phyloP scores from a whole-genome alignment of 2,113 vertebrate genomes.

The Thunnus maccoyii region DNA sequence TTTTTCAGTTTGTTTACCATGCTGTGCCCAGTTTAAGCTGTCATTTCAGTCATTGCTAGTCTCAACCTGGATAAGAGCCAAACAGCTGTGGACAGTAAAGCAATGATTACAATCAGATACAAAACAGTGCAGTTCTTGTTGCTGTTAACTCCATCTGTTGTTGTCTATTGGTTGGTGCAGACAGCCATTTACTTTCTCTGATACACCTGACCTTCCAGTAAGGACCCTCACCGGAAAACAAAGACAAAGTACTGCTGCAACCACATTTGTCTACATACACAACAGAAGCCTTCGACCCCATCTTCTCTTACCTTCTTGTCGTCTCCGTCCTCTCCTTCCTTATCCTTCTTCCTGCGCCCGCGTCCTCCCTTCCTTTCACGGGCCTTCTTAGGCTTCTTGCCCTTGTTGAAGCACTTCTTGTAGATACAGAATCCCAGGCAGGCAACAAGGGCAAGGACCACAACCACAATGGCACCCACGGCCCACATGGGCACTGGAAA shows the following conservation, averaged over 20 bases:
- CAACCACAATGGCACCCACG: slow-evolving; percentile 87
- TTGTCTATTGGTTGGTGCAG: neutral
- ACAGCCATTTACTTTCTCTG: neutral
- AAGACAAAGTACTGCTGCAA: neutral
- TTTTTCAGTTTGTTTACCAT: neutral
- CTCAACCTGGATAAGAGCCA: slow-evolving; percentile 29
- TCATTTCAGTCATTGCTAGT: neutral
- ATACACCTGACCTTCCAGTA: no score
- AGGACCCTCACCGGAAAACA: no score
- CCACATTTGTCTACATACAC: neutral
- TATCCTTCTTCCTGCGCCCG: slow-evolving; percentile 86
- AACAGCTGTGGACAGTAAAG: slow-evolving; percentile 35
- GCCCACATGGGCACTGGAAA: slow-evolving; percentile 91
- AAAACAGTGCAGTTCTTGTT: neutral
- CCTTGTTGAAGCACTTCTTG: slow-evolving; percentile 86
- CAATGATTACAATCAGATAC: neutral
- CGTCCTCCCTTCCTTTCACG: slow-evolving; percentile 88
- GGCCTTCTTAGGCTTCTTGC: slow-evolving; percentile 88
- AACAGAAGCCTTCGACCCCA: neutral
- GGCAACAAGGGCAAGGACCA: slow-evolving; percentile 83
- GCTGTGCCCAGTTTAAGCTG: slow-evolving; percentile 16
- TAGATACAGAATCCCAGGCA: slow-evolving; percentile 89
- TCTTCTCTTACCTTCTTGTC: slow-evolving; percentile 74
- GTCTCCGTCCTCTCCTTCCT: slow-evolving; percentile 86
- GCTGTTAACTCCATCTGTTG: slow-evolving; percentile 19